Evolutionary conservation across 2,797 vertebrate genomes (phyloP).

Genomic region (Pipistrellus kuhlii): DNA sequence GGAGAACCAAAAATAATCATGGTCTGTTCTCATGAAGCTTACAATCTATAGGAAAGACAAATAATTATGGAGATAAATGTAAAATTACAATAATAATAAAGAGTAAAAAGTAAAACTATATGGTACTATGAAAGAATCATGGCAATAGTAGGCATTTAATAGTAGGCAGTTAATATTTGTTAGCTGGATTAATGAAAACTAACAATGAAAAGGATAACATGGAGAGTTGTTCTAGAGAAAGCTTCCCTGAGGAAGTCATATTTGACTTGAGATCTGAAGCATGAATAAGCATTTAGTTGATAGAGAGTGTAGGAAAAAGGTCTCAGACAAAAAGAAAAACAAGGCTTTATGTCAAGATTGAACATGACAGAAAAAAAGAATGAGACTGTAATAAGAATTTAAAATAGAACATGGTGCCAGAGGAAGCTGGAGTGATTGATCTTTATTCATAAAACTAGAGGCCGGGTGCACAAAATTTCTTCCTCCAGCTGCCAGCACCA

Average conservation of each 20-base stretch:
- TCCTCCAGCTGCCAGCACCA: no score
- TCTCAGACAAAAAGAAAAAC: background rate
- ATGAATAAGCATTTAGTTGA: background rate
- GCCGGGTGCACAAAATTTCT: no score
- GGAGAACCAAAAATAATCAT: background rate
- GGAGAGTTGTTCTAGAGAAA: background rate
- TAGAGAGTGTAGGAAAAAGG: background rate
- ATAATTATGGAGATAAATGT: background rate
- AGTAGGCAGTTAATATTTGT: background rate
- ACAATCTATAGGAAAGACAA: background rate
- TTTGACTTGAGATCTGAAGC: background rate
- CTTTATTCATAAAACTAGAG: background rate
- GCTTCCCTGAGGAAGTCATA: background rate
- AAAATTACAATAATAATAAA: background rate
- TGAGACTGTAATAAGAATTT: background rate
- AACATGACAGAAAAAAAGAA: background rate
- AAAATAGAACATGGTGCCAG: background rate
- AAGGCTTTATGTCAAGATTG: background rate
- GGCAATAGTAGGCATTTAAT: background rate
- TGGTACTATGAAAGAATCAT: background rate
- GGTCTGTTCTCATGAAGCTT: background rate
- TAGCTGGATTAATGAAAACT: slow-evolving; percentile 38
- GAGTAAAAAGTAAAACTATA: background rate
- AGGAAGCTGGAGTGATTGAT: background rate
- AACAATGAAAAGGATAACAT: background rate